Evolutionary conservation across 30 jellyfish, hydroid and myxozoan species (phyloP), one percentile per base, ranked within the genome.

Genomic region (Cassiopea xamachana): DNA sequence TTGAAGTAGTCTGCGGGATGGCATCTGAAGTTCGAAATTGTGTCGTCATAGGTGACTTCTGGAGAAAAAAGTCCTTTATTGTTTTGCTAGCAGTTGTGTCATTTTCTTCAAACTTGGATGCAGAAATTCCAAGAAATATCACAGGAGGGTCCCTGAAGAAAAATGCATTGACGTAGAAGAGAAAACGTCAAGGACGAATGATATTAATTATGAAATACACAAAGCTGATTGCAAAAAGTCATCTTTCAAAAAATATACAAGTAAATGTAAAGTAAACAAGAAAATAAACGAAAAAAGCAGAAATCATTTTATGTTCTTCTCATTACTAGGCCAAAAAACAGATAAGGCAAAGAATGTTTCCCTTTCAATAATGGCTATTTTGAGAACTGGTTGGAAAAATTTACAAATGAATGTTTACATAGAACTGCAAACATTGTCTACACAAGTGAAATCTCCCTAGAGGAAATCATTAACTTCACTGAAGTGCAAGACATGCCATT

Each of bases 141-240:
- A 92, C 77, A 1, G 98, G 91, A 44, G 99, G 99, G 55, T 79
- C 92, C 99, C 99, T 96, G 89, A 18, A 80, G 60, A 19, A 55
- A 39, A 2, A 81, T 6, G 59, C 2, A 47, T 19, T 44, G 48
- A 75, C 67, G 7, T 75, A 39, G 9, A 0, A 5, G 84, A 75
- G 27, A 5, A 39, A 15, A 17, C 9, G 39, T 46, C 58, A 9
- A 75, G 45, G 13, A 75, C 44, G 84, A 44, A 59, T 59, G 69
- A 14, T 59, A 59, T 59, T 59, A 6, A 59, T 6, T 7, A 39
- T 4, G 45, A 75, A 14, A 7, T 39, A 39, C 12, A 46, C 14
- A 75, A n/a, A 75, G 39, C 18, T 15, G 45, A 75, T 69, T 7
- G n/a, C 48, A 69, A 69, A 14, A 17, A 7, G 79, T 6, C 48